A percentile compares a stretch with the other conserved stretches of the same genome.
Evolutionary conservation across 2,797 vertebrate species (phyloP).

Genomic region (Sebastes reedi): DNA sequence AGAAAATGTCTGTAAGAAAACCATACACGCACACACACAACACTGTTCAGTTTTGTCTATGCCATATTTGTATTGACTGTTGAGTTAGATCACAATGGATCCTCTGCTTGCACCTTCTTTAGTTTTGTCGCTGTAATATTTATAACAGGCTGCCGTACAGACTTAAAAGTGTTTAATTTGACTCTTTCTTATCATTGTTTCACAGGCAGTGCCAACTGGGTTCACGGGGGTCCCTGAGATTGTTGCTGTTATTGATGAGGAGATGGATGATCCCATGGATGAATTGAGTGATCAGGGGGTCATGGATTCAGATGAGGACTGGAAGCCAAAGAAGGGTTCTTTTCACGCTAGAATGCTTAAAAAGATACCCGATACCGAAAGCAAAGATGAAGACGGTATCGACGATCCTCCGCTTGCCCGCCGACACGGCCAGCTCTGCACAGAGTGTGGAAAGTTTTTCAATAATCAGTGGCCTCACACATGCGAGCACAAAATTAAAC

Average conservation of each 20-base stretch:
- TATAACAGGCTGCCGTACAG: neutral
- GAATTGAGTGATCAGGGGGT: neutral
- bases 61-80: neutral
- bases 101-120: neutral
- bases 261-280: neutral
- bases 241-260: neutral
- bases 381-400: neutral
- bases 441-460: constrained; percentile 57
- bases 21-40: neutral
- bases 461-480: constrained; percentile 16
- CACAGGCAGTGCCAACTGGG: neutral
- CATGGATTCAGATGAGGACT: constrained; percentile 30
- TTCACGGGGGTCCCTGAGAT: neutral
- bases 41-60: neutral
- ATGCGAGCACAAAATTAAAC: constrained; percentile 53
- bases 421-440: constrained; percentile 43
- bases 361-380: neutral
- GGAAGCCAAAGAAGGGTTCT: neutral
- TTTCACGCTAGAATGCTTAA: neutral
- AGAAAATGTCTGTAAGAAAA: neutral
- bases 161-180: neutral
- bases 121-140: neutral
- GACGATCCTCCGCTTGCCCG: neutral
- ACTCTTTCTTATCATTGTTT: neutral
- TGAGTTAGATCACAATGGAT: no score